Evolutionary conservation across 2,113 vertebrate species (phyloP).

Genomic region (Cepphus grylle): DNA sequence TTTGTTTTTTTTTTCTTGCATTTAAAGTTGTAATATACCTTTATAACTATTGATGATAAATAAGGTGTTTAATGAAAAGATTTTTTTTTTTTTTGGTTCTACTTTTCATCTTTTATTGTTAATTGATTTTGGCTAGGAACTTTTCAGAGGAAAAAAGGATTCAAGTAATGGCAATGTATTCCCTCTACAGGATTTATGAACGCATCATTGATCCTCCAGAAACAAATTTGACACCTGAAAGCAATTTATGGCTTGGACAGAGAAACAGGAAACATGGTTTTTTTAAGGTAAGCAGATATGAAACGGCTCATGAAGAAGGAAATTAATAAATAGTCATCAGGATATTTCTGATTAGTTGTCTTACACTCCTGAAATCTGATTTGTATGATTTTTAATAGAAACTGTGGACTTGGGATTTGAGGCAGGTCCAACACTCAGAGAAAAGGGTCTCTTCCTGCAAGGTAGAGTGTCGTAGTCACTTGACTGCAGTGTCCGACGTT

Average conservation of each 20-base stretch:
- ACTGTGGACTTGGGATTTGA: neutral
- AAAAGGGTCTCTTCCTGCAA: neutral
- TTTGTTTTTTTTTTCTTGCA: rapidly evolving
- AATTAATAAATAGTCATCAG: neutral
- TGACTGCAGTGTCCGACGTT: neutral
- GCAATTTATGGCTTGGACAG: constrained; percentile 92
- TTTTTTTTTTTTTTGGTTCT: neutral
- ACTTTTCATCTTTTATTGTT: neutral
- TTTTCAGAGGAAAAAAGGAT: neutral
- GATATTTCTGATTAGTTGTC: neutral
- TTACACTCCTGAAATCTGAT: neutral
- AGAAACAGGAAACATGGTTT: constrained; percentile 91
- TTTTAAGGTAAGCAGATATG: constrained; percentile 86
- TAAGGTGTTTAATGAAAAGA: neutral
- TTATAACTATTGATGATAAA: neutral
- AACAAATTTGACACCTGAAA: constrained; percentile 85
- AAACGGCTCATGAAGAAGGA: neutral
- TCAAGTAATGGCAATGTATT: constrained; percentile 34
- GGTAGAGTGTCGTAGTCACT: neutral
- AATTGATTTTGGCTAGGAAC: neutral
- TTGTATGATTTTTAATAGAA: neutral
- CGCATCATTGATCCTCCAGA: constrained; percentile 91
- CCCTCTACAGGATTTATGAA: constrained; percentile 90
- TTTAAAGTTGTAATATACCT: neutral
- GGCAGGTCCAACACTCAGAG: neutral